phyloP scores from a whole-genome alignment of 2,888 invertebrate species.

The Hirudinaria manillensis region DNA sequence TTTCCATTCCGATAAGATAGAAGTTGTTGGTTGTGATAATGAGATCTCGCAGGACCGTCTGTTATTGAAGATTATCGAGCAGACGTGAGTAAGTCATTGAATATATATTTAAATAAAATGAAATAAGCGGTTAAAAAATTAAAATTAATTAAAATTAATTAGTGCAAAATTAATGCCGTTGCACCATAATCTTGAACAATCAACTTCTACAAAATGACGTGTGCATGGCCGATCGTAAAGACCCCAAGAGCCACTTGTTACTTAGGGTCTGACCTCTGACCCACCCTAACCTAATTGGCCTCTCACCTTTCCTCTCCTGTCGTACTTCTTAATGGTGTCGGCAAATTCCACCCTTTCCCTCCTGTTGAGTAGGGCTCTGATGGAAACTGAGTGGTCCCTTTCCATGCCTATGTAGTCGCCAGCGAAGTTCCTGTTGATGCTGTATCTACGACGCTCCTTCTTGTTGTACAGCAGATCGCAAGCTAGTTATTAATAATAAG shows the following conservation, averaged over 20 bases:
- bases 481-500: slow-evolving; percentile 46
- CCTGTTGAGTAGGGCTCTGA: slow-evolving; percentile 59
- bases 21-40: slow-evolving; percentile 61
- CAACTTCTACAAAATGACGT: too few species aligned
- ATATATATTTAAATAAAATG: too few species aligned
- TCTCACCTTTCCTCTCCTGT: slow-evolving; percentile 63
- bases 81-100: too few species aligned
- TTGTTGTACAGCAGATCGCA: slow-evolving; percentile 57
- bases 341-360: slow-evolving; percentile 65
- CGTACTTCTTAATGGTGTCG: slow-evolving; percentile 64
- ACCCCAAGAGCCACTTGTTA: too few species aligned
- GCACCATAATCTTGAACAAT: too few species aligned
- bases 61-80: slow-evolving; percentile 36
- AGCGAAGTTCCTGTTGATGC: slow-evolving; percentile 64
- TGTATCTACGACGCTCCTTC: slow-evolving; percentile 63
- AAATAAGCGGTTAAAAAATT: too few species aligned
- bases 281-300: too few species aligned
- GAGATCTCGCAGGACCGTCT: slow-evolving; percentile 61
- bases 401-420: slow-evolving; percentile 68
- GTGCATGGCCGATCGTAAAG: too few species aligned
- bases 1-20: slow-evolving; percentile 63
- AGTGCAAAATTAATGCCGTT: too few species aligned
- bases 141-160: too few species aligned
- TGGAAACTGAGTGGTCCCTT: slow-evolving; percentile 56
- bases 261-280: too few species aligned